Base-by-base conservation (phyloP, 2,888 invertebrate genomes). In the Cyclophora punctaria region DNA sequence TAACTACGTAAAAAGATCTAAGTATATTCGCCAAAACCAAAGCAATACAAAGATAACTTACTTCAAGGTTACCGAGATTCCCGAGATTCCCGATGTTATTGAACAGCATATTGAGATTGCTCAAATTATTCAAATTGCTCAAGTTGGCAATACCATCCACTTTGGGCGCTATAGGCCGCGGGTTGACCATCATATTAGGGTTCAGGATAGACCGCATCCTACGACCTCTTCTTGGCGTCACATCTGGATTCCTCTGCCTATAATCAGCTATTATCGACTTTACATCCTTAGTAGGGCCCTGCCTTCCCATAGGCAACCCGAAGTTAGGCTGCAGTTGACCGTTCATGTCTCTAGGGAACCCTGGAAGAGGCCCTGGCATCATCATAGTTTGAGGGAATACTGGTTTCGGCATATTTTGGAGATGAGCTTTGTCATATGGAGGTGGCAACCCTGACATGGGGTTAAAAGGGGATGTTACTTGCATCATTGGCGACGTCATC, bases 191-290 rank as follows among this genome's bases (percentile, higher is more conserved):
- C 73, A 85, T 85, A 55, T 77, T 85, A 0, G 85, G 87, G 50
- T 89, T 89, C 20, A 89, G 56, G 54, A 89, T 78, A 1, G 90
- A 87, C 66, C 92, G 91, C 77, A 92, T 90, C 46, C 93, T 78
- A 35, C 92, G 84, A 3, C 92, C 92, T 61, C 93, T 89, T 60
- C 93, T 80, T 0, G 94, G 94, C 0, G 93, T 91, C 3, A 91
- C 84, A 59, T 95, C 94, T 0, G 94, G 94, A 78, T 95, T 94
- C 59, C 93, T 88, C 58, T 93, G 93, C 59, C 94, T 90, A 69
- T 94, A 94, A 71, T 95, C 95, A 0, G 94, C 95, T 67, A 95
- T 94, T 50, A 95, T 94, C 3, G 94, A 93, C 71, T 94, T 92
- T 0, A 95, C 95, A 73, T 96, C 95, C 53, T 95, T 91, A n/a